Percentiles rank a stretch among this genome's conserved stretches.
These are phyloP conservation scores for Brenthis ino DNA, from an alignment of 2,888 invertebrate species.

Conservation along the genomic window DNA sequence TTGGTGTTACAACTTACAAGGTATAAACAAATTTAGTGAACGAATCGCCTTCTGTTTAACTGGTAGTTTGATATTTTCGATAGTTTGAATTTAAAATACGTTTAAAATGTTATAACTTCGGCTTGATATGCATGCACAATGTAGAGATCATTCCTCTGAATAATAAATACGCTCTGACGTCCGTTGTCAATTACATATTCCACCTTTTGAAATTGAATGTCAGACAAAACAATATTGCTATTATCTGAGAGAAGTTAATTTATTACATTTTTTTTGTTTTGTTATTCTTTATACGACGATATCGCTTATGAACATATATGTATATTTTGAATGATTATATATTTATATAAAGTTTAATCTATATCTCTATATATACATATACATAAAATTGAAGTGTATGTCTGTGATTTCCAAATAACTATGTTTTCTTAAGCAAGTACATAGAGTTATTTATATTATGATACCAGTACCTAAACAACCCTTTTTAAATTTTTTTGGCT, in stretches of 20 bases:
- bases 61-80: background rate
- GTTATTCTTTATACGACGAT: too few relatives aligned
- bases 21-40: conserved; percentile 12
- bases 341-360: too few relatives aligned
- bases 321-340: too few relatives aligned
- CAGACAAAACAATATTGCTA: background rate
- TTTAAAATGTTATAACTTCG: conserved; percentile 2
- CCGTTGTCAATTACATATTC: conserved; percentile 11
- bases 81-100: background rate
- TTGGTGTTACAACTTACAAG: conserved; percentile 6
- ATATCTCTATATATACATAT: too few relatives aligned
- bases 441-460: too few relatives aligned
- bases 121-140: background rate
- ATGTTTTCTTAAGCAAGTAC: too few relatives aligned
- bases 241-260: background rate
- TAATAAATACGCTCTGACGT: conserved; percentile 29
- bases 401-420: too few relatives aligned
- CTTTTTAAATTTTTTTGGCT: too few relatives aligned
- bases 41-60: background rate
- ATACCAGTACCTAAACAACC: too few relatives aligned
- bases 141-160: conserved; percentile 28
- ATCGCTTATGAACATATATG: too few relatives aligned
- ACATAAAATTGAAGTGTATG: too few relatives aligned
- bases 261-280: background rate
- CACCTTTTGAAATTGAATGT: background rate